Evolutionary conservation across 2,888 invertebrate species (phyloP).

Genomic region (Cryptocephalus primarius): DNA sequence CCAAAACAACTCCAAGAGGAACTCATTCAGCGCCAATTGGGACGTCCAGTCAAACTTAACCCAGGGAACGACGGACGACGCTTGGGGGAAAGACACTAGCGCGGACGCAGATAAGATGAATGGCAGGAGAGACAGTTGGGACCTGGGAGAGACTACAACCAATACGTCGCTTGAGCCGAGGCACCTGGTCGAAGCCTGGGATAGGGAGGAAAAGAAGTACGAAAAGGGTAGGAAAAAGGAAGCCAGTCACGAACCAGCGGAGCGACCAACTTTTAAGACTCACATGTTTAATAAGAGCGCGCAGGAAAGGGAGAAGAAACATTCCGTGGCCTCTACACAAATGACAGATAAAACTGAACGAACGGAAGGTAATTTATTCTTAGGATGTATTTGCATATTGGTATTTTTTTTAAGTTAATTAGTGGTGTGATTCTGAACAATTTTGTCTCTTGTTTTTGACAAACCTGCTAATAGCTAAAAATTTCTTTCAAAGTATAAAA

Average conservation of each 20-base stretch:
- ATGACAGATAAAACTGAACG: conserved; percentile 60
- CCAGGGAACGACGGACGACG: conserved; percentile 36
- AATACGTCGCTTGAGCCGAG: conserved; percentile 33
- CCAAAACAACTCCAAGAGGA: conserved; percentile 32
- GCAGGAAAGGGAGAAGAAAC: conserved; percentile 58
- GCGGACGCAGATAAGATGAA: neutral
- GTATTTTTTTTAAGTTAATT: neutral
- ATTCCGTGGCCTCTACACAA: conserved; percentile 65
- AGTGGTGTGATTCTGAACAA: neutral
- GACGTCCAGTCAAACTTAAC: conserved; percentile 33
- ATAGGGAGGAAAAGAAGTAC: conserved; percentile 29
- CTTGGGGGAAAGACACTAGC: conserved; percentile 36
- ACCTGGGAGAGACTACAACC: conserved; percentile 36
- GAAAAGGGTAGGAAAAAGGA: conserved; percentile 25
- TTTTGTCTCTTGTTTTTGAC: too few species aligned
- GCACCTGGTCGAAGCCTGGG: conserved; percentile 31
- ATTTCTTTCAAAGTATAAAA: neutral
- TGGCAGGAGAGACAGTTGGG: conserved; percentile 34
- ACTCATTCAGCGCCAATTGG: conserved; percentile 38
- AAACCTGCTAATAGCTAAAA: too few species aligned
- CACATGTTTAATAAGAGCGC: conserved; percentile 48
- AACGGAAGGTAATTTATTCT: conserved; percentile 34
- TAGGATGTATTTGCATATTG: neutral
- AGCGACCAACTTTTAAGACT: conserved; percentile 59
- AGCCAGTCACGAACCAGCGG: conserved; percentile 26